These are phyloP conservation scores for Microcebus murinus DNA, from an alignment of 2,113 vertebrate genomes.

Conservation along the genomic window DNA sequence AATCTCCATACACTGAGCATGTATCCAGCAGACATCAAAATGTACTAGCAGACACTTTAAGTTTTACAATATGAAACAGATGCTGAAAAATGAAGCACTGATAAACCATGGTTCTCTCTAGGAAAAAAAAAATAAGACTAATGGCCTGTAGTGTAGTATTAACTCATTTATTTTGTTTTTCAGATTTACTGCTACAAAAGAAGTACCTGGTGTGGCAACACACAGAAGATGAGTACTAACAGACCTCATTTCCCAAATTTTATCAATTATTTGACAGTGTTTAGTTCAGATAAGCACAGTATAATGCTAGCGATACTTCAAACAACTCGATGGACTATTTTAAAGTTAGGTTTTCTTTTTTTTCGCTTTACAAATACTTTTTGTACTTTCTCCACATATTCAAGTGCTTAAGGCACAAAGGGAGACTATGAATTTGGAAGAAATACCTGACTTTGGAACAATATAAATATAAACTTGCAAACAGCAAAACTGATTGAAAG, in stretches of 20 bases:
- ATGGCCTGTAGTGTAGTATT: neutral
- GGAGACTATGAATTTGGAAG: neutral
- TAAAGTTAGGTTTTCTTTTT: neutral
- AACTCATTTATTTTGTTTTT: neutral
- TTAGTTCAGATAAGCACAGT: neutral
- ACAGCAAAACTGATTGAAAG: neutral
- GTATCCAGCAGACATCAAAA: conserved; percentile 5
- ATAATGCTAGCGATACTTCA: conserved; percentile 11
- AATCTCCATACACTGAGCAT: conserved; percentile 28
- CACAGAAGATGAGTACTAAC: neutral
- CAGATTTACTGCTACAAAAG: conserved; percentile 12
- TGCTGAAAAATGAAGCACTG: neutral
- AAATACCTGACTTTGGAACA: neutral
- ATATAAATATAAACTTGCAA: neutral
- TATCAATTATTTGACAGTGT: neutral
- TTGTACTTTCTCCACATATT: neutral
- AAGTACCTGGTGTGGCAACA: neutral
- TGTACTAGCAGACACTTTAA: conserved; percentile 21
- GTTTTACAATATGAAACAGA: conserved; percentile 52
- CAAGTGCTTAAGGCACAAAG: neutral
- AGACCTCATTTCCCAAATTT: neutral
- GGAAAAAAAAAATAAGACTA: neutral
- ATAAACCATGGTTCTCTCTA: neutral
- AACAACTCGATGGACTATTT: neutral
- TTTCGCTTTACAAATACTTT: neutral